These are phyloP conservation scores for Drosophila tanythrix DNA, from an alignment of 2,888 invertebrate species.

Conservation along the genomic window DNA sequence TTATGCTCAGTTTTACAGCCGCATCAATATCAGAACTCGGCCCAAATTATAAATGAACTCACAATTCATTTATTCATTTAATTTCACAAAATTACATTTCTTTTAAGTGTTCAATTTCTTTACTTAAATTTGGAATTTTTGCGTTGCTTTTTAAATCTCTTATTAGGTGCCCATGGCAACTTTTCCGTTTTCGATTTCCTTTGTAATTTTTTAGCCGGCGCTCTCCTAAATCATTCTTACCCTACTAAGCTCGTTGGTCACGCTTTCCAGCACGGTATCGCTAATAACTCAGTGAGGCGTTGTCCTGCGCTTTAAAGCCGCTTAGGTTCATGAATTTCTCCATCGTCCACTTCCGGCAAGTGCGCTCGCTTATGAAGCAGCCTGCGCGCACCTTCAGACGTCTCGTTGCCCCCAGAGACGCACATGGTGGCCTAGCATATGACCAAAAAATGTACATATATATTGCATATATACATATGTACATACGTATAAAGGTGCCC, in stretches of 20 bases:
- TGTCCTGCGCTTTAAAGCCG: constrained; percentile 65
- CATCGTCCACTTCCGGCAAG: constrained; percentile 43
- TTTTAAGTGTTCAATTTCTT: background rate
- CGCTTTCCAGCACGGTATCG: constrained; percentile 31
- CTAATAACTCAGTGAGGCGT: constrained; percentile 52
- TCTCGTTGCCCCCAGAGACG: constrained; percentile 39
- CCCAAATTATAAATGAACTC: background rate
- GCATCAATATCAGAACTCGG: background rate
- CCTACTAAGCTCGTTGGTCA: constrained; percentile 57
- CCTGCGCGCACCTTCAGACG: constrained; percentile 63
- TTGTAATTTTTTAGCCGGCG: constrained; percentile 15
- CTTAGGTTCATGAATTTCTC: constrained; percentile 67
- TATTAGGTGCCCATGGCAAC: constrained; percentile 19
- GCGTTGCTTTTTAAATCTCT: background rate
- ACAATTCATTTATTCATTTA: background rate
- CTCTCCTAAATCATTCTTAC: constrained; percentile 53
- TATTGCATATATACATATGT: background rate
- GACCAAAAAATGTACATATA: constrained; percentile 19
- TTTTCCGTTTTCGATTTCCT: constrained; percentile 34
- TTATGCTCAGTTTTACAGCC: background rate
- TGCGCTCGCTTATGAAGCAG: constrained; percentile 64
- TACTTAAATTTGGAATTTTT: background rate
- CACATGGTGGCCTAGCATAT: constrained; percentile 64
- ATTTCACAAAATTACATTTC: background rate
- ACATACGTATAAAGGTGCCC: constrained; percentile 20